phyloP scores from a whole-genome alignment of 2,797 vertebrate species.

The Cyprinella venusta region DNA sequence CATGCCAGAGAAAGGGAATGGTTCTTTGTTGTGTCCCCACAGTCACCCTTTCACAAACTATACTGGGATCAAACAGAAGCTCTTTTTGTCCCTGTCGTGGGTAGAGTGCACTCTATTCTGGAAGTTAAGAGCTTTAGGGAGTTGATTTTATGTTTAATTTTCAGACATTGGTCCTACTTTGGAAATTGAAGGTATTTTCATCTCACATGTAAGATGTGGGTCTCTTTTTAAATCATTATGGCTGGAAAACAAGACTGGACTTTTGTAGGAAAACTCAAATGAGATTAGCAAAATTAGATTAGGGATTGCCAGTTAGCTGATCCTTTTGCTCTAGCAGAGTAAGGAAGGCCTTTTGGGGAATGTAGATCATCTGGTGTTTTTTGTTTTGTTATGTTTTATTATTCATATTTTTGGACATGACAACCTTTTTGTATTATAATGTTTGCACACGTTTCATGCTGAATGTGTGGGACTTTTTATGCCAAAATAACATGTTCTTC shows the following conservation, averaged over 20 bases:
- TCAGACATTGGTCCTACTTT: slow-evolving; percentile 16
- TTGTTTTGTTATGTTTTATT: slow-evolving; percentile 11
- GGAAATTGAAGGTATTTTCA: slow-evolving; percentile 18
- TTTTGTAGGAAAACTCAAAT: slow-evolving; percentile 75
- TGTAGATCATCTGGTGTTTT: not conserved
- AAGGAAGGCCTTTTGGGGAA: not conserved
- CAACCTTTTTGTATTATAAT: slow-evolving; percentile 2
- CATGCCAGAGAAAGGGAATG: slow-evolving; percentile 78
- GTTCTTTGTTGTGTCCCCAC: slow-evolving; percentile 66
- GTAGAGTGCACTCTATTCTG: slow-evolving; percentile 48
- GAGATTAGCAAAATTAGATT: slow-evolving; percentile 75
- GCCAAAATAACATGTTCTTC: slow-evolving; percentile 9
- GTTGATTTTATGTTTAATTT: slow-evolving; percentile 42
- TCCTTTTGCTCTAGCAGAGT: slow-evolving; percentile 35
- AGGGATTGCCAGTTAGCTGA: slow-evolving; percentile 68
- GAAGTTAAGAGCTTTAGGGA: slow-evolving; percentile 25
- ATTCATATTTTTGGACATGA: not conserved
- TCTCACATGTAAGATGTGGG: slow-evolving; percentile 21
- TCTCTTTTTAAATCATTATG: slow-evolving; percentile 14
- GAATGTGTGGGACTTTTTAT: slow-evolving; percentile 19
- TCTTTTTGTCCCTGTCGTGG: slow-evolving; percentile 51
- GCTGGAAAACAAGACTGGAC: slow-evolving; percentile 72
- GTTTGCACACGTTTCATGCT: not conserved
- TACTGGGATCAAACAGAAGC: slow-evolving; percentile 73
- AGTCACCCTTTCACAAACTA: slow-evolving; percentile 69